Conservation (phyloP, 2,888 invertebrate genomes). For the Brachypalpus laphriformis region DNA sequence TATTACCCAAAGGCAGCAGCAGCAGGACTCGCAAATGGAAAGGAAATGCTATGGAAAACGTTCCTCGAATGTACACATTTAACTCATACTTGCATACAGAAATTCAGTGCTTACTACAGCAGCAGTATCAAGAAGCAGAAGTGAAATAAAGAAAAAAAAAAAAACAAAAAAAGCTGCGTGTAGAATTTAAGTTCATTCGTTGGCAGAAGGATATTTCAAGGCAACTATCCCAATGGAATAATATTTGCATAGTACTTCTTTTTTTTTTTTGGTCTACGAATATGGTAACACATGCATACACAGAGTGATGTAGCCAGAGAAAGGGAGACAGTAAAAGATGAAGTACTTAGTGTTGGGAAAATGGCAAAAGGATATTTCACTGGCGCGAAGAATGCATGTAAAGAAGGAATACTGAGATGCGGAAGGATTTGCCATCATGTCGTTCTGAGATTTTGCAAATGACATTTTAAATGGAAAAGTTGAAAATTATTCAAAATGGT, state of each 20-base stretch:
- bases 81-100: neutral
- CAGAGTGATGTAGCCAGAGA: neutral
- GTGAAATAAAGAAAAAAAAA: slow-evolving; percentile 6
- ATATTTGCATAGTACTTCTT: slow-evolving; percentile 64
- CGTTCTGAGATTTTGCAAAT: slow-evolving; percentile 71
- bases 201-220: slow-evolving; percentile 62
- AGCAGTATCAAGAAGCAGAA: slow-evolving; percentile 5
- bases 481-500: slow-evolving; percentile 74
- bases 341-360: slow-evolving; percentile 60
- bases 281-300: slow-evolving; percentile 11
- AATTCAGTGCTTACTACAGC: slow-evolving; percentile 21
- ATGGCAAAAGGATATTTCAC: slow-evolving; percentile 49
- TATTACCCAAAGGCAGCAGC: slow-evolving; percentile 10
- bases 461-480: slow-evolving; percentile 74
- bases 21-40: neutral
- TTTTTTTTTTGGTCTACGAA: slow-evolving; percentile 45
- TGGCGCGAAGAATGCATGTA: slow-evolving; percentile 44
- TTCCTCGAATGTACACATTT: slow-evolving; percentile 2
- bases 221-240: slow-evolving; percentile 69
- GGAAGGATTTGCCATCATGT: slow-evolving; percentile 66
- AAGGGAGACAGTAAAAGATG: slow-evolving; percentile 5
- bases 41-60: slow-evolving; percentile 45
- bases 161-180: slow-evolving; percentile 49
- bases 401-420: slow-evolving; percentile 16
- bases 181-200: slow-evolving; percentile 62